Evolutionary conservation across 2,888 invertebrate genomes (phyloP).

Genomic region (Lobophora halterata): DNA sequence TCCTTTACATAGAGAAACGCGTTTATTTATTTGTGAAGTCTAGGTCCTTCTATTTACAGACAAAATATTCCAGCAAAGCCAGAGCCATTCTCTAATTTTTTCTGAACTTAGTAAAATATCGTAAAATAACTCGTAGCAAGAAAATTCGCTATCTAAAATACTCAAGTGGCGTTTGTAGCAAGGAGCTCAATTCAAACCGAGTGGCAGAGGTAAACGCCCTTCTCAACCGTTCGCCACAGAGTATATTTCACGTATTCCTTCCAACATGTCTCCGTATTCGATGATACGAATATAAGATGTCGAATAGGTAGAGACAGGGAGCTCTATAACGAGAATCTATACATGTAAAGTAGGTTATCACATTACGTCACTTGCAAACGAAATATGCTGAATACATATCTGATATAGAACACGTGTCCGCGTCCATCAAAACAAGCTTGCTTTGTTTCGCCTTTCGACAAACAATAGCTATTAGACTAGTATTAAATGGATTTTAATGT

Average conservation of each 20-base stretch:
- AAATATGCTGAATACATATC: slow-evolving; percentile 20
- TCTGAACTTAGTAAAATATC: no score
- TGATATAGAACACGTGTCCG: slow-evolving; percentile 22
- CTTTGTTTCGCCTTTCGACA: slow-evolving; percentile 15
- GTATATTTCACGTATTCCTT: slow-evolving; percentile 55
- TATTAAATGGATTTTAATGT: slow-evolving; percentile 20
- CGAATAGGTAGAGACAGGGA: slow-evolving; percentile 1
- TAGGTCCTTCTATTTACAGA: slow-evolving; percentile 1
- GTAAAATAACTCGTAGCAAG: no score
- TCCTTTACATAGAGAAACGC: no score
- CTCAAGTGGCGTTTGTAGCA: slow-evolving; percentile 19
- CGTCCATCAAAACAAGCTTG: neutral
- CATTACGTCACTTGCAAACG: slow-evolving; percentile 5
- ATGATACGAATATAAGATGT: slow-evolving; percentile 16
- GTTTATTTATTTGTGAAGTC: slow-evolving; percentile 2
- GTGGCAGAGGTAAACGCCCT: slow-evolving; percentile 51
- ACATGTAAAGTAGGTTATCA: slow-evolving; percentile 1
- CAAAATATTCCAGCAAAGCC: no score
- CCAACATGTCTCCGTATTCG: slow-evolving; percentile 39
- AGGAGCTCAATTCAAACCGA: slow-evolving; percentile 40
- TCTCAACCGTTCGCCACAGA: slow-evolving; percentile 37
- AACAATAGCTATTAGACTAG: slow-evolving; percentile 13
- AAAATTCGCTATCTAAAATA: slow-evolving; percentile 6
- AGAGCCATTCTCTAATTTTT: no score
- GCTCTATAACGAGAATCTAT: neutral